These are phyloP conservation scores for Sipunculus nudus DNA, from an alignment of 2,888 invertebrate species.

Conservation along the genomic window DNA sequence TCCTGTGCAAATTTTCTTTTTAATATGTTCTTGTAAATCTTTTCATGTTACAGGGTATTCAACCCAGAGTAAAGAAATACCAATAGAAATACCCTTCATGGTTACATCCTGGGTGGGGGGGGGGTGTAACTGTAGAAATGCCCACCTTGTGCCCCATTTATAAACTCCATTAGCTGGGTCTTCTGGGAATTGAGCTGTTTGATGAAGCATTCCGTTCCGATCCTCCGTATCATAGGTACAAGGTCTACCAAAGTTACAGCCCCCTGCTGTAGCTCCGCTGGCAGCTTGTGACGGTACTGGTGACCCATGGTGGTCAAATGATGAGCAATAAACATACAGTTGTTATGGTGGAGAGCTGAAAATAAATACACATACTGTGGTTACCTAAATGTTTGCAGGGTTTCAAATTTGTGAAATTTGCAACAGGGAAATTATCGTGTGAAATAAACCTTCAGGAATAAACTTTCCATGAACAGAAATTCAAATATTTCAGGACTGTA, in stretches of 20 bases:
- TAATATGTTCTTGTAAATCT: too few relatives aligned
- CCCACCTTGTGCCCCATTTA: conserved; percentile 77
- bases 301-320: conserved; percentile 75
- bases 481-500: neutral
- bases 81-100: too few relatives aligned
- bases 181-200: conserved; percentile 81
- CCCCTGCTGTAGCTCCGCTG: conserved; percentile 70
- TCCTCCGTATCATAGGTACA: conserved; percentile 74
- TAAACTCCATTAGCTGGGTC: conserved; percentile 79
- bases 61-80: too few relatives aligned
- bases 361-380: neutral
- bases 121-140: too few relatives aligned
- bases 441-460: too few relatives aligned
- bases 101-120: too few relatives aligned
- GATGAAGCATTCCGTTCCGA: conserved; percentile 78
- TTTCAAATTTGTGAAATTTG: too few relatives aligned
- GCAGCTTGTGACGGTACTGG: conserved; percentile 75
- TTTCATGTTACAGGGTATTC: too few relatives aligned
- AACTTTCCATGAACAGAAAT: too few relatives aligned
- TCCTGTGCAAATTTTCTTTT: too few relatives aligned
- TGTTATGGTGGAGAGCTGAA: conserved; percentile 75
- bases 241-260: conserved; percentile 76
- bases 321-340: conserved; percentile 88
- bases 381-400: too few relatives aligned
- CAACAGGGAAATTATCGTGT: too few relatives aligned